Evolutionary conservation across 2,888 invertebrate species (phyloP), one percentile per base, ranked within the genome.

Genomic region (Napeogenes inachia): DNA sequence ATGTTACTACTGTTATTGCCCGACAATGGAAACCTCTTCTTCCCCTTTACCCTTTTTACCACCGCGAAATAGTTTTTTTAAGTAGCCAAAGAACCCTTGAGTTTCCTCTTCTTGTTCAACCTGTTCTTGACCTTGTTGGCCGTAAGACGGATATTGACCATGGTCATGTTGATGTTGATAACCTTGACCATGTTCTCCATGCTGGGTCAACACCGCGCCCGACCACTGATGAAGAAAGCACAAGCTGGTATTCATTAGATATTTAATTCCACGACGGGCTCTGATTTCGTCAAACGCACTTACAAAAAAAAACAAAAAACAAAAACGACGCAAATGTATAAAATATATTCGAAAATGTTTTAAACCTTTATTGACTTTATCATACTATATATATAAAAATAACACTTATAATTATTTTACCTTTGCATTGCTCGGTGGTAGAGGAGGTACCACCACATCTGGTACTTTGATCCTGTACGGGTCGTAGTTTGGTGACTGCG

Each of bases 211-310:
- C 76, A 82, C 73, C 69, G 79, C 74, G 71, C 79, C 80, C 67
- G 68, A 79, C 83, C 81, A 78, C 89, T 89, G 88, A 85, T 87
- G 85, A 84, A 87, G 74, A 89, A 89, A 88, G 85, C 77, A 88
- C 84, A 89, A 81, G 83, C 89, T 89, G 84, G 86, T 78, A 84
- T 87, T 87, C 86, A 88, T 86, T 86, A 85, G 85, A 83, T 81
- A 82, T 78, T 82, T 84, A 74, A 77, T 77, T 70, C 76, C 78
- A 78, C 78, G 78, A 63, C 77, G 78, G 84, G 82, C 83, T 84
- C 84, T 83, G 82, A 84, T 87, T 87, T 88, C 88, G 88, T 89
- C 88, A 79, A 89, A 89, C 89, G 89, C 89, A 89, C 89, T 85
- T 77, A 55, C 60, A 13, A 13, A 38, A 61, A 50, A 53, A 60